Base-by-base conservation (phyloP, 2,888 invertebrate species). In the Agriotes lineatus region DNA sequence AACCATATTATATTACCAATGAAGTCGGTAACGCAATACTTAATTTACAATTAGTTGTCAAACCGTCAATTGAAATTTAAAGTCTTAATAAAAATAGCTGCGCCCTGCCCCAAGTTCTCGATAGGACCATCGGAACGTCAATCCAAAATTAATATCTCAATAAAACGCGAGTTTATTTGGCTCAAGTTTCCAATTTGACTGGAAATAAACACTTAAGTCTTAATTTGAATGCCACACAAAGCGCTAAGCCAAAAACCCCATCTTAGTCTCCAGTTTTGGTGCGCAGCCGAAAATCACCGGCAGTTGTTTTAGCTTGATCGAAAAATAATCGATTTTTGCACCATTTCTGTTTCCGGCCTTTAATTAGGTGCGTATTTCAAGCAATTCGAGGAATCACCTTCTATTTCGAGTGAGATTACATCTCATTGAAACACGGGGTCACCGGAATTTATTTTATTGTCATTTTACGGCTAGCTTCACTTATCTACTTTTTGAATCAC, bases 381-480 rank as follows among this genome's bases (percentile, higher is more conserved):
- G 50, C 65, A 37, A 50, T 58, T 58, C 65, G 37, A 48, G 59
- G 65, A 65, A 65, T 65, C 57, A 58, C 48, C 57, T 65, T 50
- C 22, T 44, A 45, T 57, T 64, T 64, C 57, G 45, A 56, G 39
- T 37, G 14, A 58, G 65, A 65, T 65, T 58, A 25, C 48, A 65
- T 65, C 65, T 35, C 14, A 48, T 39, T 58, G 58, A 52, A 65
- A 50, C 50, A 30, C 39, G 10, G 37, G 59, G 58, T 50, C 50
- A 58, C 35, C 44, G 50, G 65, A 65, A 65, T 65, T 65, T 65
- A 65, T 67, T 67, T 67, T 67, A 67, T 67, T 54, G 52, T 60
- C 66, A 67, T 65, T 71, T 71, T 71, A 71, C 54, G 63, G 58
- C 62, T 54, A 65, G 67, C 69, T 66, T 69, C 69, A 54, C 59